phyloP scores from a whole-genome alignment of 2,888 invertebrate genomes.

The Timema podura region DNA sequence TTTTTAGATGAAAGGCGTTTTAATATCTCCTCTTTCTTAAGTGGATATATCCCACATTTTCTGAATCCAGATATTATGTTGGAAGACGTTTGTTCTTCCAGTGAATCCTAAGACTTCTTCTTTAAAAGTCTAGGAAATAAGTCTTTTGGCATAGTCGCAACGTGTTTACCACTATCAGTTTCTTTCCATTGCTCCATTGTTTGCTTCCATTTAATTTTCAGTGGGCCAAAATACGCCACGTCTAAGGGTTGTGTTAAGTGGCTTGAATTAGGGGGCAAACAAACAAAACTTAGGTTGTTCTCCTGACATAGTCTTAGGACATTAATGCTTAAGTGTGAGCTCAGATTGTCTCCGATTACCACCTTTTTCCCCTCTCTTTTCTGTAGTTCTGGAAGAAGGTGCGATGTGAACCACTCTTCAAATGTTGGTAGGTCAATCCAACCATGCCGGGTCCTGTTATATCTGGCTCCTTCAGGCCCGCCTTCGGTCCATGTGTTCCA shows the following conservation, averaged over 20 bases:
- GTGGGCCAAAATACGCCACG: conserved; percentile 36
- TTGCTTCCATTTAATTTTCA: conserved; percentile 36
- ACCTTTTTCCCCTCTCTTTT: conserved; percentile 30
- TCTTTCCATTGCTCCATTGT: conserved; percentile 33
- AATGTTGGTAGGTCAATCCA: conserved; percentile 42
- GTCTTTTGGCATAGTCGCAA: conserved; percentile 33
- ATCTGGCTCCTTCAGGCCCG: conserved; percentile 41
- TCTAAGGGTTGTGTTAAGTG: conserved; percentile 38
- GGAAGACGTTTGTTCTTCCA: too few species aligned
- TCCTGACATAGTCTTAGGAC: conserved; percentile 38
- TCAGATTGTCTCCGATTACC: conserved; percentile 40
- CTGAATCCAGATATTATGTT: too few species aligned
- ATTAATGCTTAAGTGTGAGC: conserved; percentile 32
- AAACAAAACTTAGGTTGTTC: conserved; percentile 40
- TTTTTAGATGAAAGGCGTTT: too few species aligned
- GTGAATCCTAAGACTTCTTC: too few species aligned
- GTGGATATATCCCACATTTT: too few species aligned
- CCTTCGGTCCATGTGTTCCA: conserved; percentile 42
- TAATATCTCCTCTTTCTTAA: too few species aligned
- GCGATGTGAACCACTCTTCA: conserved; percentile 39
- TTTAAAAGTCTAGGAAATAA: conserved; percentile 25
- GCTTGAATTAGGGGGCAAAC: conserved; percentile 39
- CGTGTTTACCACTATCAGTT: conserved; percentile 29
- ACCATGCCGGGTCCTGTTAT: conserved; percentile 41
- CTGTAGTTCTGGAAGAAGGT: conserved; percentile 37